phyloP scores from a whole-genome alignment of 2,113 vertebrate species.

The Nothoprocta perdicaria region DNA sequence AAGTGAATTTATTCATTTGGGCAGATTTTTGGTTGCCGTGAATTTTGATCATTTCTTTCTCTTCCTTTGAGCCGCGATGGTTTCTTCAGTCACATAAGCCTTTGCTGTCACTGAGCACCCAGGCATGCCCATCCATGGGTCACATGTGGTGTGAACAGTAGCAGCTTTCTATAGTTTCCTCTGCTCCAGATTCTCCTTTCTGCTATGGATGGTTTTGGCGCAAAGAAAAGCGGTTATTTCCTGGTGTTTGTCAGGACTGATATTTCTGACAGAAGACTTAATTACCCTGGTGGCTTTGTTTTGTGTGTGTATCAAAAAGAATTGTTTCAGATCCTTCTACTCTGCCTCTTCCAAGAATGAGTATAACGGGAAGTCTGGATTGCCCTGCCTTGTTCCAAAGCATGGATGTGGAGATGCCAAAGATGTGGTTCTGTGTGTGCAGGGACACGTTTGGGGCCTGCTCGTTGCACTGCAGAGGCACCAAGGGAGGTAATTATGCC shows the following conservation, averaged over 20 bases:
- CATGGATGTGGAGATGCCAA: not conserved
- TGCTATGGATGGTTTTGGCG: not conserved
- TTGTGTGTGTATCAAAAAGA: no score
- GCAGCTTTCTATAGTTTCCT: not conserved
- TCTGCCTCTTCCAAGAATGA: not conserved
- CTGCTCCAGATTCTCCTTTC: not conserved
- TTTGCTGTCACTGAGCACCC: not conserved
- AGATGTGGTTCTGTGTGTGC: rapidly evolving
- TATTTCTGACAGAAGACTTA: not conserved
- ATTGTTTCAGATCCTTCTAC: not conserved
- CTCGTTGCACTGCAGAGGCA: not conserved
- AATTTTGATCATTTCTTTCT: not conserved
- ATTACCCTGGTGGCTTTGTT: not conserved
- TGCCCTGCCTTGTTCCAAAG: not conserved
- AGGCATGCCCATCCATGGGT: not conserved
- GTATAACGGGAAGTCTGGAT: not conserved
- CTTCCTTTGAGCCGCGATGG: not conserved
- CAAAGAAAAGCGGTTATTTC: not conserved
- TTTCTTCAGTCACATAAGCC: not conserved
- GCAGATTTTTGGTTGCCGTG: no score
- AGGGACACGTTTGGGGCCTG: not conserved
- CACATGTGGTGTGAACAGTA: not conserved
- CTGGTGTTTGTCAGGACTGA: not conserved
- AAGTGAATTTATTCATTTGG: not conserved
- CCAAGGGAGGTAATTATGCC: not conserved